Base-by-base conservation (phyloP, 30 jellyfish, hydroid and myxozoan species). In the Chrysaora quinquecirrha region DNA sequence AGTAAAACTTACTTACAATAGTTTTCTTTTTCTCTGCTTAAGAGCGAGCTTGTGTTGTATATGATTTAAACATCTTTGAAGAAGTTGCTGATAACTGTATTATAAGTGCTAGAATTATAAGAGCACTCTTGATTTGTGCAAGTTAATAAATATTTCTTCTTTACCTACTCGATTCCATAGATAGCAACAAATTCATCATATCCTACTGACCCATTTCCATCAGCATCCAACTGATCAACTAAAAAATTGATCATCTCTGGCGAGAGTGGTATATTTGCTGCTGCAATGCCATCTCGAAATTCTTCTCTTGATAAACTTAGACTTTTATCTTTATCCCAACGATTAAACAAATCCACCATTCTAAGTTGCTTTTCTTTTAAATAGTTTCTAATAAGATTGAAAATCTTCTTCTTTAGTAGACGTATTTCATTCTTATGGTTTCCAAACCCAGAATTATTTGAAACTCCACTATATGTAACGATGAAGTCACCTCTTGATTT, bases 321-420 rank as follows among this genome's bases (percentile, higher is more conserved):
- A 70, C 80, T 77, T 64, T 83, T 89, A 69, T 89, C 89, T 47
- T 76, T 82, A 75, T 89, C 97, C 95, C 92, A 89, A 52, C 75
- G 56, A 43, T 89, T 83, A 71, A 89, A 89, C 25, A 89, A 48
- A 56, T 89, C 97, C 12, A 83, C 31, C 97, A 89, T 89, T 47
- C 97, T 48, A 61, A 89, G 49, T 2, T 88, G 93, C 28, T 89
- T 72, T 27, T 60, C 92, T 21, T 67, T 72, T 38, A 89, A 35
- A 49, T 89, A 75, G 12, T 83, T 76, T 73, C 95, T 63, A 29
- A 89, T 89, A 9, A 46, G 52, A n/a, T 71, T 85, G 49, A 89
- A 75, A 1, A 89, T 82, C 83, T 89, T 79, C 71, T 68, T 63
- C 77, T 54, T 75, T 4, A 89, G 79, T 19, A 82, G 12, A 1